Evolutionary conservation across 2,113 vertebrate genomes (phyloP).

Genomic region (Platichthys flesus): DNA sequence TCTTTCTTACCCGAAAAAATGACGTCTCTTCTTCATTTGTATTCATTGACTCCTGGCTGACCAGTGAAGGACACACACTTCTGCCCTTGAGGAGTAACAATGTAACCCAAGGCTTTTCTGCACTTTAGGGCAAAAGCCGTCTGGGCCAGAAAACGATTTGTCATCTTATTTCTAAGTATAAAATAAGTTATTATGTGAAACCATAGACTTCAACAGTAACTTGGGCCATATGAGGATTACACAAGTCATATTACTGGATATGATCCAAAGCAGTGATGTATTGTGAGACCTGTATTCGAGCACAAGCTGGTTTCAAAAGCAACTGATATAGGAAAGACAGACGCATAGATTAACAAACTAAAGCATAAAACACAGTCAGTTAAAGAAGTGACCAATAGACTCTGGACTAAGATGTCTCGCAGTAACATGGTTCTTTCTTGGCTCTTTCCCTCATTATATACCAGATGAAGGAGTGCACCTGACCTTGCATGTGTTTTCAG

Average conservation of each 20-base stretch:
- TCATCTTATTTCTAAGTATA: background rate
- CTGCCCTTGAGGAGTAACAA: background rate
- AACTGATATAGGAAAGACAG: background rate
- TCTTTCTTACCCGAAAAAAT: background rate
- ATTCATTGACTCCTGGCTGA: too few species aligned
- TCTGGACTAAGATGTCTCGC: constrained; percentile 18
- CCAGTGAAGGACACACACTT: too few species aligned
- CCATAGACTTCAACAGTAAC: background rate
- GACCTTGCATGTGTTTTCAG: constrained; percentile 74
- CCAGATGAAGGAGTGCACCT: constrained; percentile 61
- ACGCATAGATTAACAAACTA: background rate
- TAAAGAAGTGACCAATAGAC: background rate
- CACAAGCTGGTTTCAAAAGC: background rate
- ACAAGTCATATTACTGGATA: background rate
- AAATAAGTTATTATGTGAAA: background rate
- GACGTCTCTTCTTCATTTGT: too few species aligned
- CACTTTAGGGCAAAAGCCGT: too few species aligned
- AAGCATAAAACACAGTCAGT: constrained; percentile 5
- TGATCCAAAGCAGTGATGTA: background rate
- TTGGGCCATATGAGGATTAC: background rate
- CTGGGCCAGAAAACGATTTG: too few species aligned
- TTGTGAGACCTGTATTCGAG: background rate
- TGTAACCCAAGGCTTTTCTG: background rate
- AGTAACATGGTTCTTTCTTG: constrained; percentile 16
- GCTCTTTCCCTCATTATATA: constrained; percentile 41